Evolutionary conservation across 2,113 vertebrate genomes (phyloP).

Genomic region (Hystrix brachyura): DNA sequence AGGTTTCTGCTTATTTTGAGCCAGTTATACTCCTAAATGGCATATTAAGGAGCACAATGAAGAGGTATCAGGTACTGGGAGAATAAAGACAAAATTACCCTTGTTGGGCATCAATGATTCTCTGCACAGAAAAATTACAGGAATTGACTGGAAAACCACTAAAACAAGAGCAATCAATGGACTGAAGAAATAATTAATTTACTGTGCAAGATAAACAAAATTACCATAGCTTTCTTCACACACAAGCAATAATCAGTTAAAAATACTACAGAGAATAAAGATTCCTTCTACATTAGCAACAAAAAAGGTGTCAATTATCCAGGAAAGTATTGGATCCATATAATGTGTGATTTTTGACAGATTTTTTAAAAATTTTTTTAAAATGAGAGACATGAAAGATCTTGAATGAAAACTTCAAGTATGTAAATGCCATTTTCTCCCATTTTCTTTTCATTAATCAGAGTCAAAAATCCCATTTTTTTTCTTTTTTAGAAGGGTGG

Average conservation of each 20-base stretch:
- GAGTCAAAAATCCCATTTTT: background rate
- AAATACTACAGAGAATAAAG: background rate
- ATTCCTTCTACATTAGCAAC: background rate
- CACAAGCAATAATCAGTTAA: background rate
- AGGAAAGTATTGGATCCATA: background rate
- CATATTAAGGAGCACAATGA: background rate
- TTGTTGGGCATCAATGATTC: background rate
- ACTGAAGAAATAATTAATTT: background rate
- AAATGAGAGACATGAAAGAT: background rate
- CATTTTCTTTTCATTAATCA: background rate
- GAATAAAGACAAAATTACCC: background rate
- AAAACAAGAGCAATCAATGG: background rate
- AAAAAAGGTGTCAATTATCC: background rate
- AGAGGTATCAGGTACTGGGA: background rate
- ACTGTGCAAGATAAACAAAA: background rate
- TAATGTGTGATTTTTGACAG: background rate
- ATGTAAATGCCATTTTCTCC: constrained; percentile 18
- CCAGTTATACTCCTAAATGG: background rate
- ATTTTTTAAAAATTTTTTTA: background rate
- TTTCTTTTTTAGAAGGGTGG: background rate
- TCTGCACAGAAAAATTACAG: background rate
- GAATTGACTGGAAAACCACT: background rate
- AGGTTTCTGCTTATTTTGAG: background rate
- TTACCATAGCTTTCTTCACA: background rate
- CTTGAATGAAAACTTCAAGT: constrained; percentile 20